Percentiles rank a stretch among this genome's conserved stretches.
Evolutionary conservation across 2,113 vertebrate genomes (phyloP).

Genomic region (Sinosuthora webbiana): DNA sequence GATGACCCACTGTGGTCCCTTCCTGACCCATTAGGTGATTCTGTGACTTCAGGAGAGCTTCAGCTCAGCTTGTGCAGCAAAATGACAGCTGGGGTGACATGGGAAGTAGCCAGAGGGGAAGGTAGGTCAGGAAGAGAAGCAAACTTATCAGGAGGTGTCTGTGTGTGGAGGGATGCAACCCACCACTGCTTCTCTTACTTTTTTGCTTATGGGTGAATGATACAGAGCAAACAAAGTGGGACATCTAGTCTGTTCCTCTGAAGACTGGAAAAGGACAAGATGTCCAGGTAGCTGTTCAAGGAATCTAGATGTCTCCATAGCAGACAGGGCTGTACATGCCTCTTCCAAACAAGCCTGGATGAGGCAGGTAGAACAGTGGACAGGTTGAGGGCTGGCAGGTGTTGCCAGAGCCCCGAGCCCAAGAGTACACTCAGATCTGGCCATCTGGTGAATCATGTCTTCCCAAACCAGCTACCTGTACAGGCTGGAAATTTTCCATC

Average conservation of each 20-base stretch:
- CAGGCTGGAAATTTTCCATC: neutral
- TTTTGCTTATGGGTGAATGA: neutral
- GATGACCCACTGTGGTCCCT: neutral
- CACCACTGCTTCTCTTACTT: neutral
- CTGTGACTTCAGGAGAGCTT: neutral
- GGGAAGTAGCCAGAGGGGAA: neutral
- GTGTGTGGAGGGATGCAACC: too few relatives aligned
- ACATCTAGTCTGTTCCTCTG: neutral
- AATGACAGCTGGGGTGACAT: neutral
- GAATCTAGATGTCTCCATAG: neutral
- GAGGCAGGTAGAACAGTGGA: neutral
- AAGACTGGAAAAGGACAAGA: neutral
- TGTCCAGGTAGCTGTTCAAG: neutral
- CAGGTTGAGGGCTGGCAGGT: neutral
- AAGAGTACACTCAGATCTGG: neutral
- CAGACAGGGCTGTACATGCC: neutral
- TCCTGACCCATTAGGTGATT: neutral
- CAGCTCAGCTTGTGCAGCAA: neutral
- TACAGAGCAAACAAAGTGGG: neutral
- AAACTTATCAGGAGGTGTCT: neutral
- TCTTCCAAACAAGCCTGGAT: neutral
- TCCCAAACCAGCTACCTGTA: neutral
- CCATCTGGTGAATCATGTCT: neutral
- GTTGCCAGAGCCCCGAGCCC: neutral
- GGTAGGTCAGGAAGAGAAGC: neutral